Evolutionary conservation across 2,113 vertebrate genomes (phyloP).

Genomic region (Alaudala cheleensis): DNA sequence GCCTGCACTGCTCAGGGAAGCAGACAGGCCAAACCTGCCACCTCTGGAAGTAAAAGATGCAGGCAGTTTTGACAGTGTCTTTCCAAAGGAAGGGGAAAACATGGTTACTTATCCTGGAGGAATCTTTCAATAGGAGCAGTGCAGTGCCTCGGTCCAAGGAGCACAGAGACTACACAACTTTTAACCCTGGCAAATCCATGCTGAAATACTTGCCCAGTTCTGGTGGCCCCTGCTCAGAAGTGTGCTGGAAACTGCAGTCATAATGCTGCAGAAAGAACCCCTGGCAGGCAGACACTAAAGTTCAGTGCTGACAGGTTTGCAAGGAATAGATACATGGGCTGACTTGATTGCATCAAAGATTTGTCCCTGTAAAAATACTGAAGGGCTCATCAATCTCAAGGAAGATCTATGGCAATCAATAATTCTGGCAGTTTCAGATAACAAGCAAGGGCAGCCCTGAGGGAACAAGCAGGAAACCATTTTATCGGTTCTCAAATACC

Average conservation of each 20-base stretch:
- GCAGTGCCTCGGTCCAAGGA: background rate
- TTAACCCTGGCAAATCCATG: background rate
- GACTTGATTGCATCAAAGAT: background rate
- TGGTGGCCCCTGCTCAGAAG: background rate
- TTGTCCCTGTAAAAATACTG: background rate
- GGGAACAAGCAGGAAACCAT: background rate
- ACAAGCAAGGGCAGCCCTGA: background rate
- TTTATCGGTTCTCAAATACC: background rate
- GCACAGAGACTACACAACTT: fast-evolving
- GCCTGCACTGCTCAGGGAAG: background rate
- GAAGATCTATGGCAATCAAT: background rate
- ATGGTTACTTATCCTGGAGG: background rate
- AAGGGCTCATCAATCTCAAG: background rate
- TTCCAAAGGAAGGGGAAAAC: background rate
- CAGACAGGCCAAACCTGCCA: background rate
- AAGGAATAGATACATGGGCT: background rate
- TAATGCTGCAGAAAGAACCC: fast-evolving
- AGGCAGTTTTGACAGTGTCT: background rate
- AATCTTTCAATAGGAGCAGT: fast-evolving
- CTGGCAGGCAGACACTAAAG: background rate
- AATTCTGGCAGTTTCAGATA: background rate
- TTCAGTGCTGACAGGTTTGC: background rate
- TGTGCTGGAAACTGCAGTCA: fast-evolving
- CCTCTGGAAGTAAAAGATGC: background rate
- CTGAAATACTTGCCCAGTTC: background rate